Evolutionary conservation across 2,797 vertebrate species (phyloP).

Genomic region (Sternarchorhynchus goeldii): DNA sequence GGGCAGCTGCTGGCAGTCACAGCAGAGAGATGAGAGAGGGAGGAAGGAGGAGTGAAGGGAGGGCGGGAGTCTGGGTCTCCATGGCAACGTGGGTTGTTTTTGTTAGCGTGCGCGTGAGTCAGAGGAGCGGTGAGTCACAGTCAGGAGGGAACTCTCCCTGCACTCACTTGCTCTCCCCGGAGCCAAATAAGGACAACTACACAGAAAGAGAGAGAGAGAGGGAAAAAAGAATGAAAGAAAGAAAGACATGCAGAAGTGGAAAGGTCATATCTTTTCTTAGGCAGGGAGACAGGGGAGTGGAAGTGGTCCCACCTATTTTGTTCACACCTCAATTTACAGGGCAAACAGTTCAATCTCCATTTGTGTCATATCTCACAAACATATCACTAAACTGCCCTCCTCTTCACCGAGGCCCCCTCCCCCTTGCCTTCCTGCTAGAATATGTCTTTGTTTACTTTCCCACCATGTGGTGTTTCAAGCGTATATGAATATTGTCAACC

Average conservation of each 20-base stretch:
- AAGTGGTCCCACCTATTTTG: slow-evolving; percentile 41
- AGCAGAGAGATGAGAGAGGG: slow-evolving; percentile 40
- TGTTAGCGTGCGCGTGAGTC: slow-evolving; percentile 79
- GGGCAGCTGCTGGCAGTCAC: slow-evolving; percentile 59
- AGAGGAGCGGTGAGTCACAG: slow-evolving; percentile 81
- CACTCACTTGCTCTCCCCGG: slow-evolving; percentile 36
- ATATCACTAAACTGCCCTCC: slow-evolving; percentile 15
- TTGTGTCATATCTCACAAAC: slow-evolving; percentile 20
- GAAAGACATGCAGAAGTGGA: slow-evolving; percentile 2
- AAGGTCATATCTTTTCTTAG: slow-evolving; percentile 21
- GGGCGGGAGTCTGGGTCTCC: slow-evolving; percentile 59
- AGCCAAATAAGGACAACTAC: slow-evolving; percentile 61
- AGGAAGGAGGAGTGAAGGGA: slow-evolving; percentile 27
- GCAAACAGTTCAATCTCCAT: slow-evolving; percentile 41
- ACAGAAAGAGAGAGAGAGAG: slow-evolving; percentile 34
- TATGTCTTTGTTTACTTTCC: slow-evolving; percentile 30
- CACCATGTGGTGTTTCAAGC: not conserved
- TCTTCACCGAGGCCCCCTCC: not conserved
- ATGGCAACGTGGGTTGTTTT: slow-evolving; percentile 77
- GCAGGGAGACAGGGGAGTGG: not conserved
- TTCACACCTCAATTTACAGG: slow-evolving; percentile 52
- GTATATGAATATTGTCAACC: slow-evolving; percentile 7
- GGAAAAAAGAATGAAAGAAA: not conserved
- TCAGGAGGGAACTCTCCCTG: slow-evolving; percentile 74
- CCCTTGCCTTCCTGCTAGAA: slow-evolving; percentile 10